phyloP scores from a whole-genome alignment of 2,888 invertebrate species.

The Ennomos quercinarius region DNA sequence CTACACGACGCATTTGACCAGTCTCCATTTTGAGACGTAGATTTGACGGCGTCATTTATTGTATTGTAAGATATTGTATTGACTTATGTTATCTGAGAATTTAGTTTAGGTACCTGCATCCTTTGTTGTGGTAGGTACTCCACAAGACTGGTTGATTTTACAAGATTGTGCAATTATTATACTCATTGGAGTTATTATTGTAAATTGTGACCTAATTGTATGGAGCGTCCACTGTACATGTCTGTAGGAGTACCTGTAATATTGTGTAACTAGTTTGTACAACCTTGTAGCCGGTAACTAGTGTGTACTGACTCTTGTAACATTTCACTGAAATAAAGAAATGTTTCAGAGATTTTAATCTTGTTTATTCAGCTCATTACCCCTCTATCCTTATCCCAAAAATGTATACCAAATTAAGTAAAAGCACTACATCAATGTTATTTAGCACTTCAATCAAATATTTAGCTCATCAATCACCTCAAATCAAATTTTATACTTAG shows the following conservation, averaged over 20 bases:
- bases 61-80: conserved; percentile 31
- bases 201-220: conserved; percentile 36
- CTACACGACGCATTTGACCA: conserved; percentile 51
- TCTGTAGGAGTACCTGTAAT: conserved; percentile 42
- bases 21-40: conserved; percentile 50
- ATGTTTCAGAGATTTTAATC: conserved; percentile 72
- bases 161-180: conserved; percentile 40
- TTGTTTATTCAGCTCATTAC: conserved; percentile 61
- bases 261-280: conserved; percentile 57
- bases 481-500: no score
- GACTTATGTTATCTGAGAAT: conserved; percentile 25
- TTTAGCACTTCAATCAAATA: no score
- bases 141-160: conserved; percentile 4
- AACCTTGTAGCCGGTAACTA: conserved; percentile 54
- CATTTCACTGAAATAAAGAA: conserved; percentile 74
- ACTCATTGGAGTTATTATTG: conserved; percentile 46
- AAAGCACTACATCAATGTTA: background rate
- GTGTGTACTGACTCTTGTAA: conserved; percentile 65
- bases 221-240: conserved; percentile 36
- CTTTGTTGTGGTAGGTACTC: conserved; percentile 27
- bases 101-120: background rate
- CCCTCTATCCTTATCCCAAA: conserved; percentile 42
- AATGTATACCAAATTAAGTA: background rate
- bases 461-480: no score
- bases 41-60: conserved; percentile 48